Evolutionary conservation across 2,888 invertebrate genomes (phyloP).

Genomic region (Eupeodes luniger): DNA sequence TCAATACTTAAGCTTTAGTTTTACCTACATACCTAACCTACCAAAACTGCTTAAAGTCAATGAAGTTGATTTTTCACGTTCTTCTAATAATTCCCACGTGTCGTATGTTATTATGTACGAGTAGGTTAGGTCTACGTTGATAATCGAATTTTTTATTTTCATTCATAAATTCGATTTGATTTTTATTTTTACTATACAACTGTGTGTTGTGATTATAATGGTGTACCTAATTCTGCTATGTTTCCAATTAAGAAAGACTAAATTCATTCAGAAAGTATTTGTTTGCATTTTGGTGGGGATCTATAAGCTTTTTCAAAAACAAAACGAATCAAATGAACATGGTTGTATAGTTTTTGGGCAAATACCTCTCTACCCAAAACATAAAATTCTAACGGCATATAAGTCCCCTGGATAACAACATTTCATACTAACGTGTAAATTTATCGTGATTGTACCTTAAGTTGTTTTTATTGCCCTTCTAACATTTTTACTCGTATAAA

Average conservation of each 20-base stretch:
- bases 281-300: slow-evolving; percentile 43
- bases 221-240: slow-evolving; percentile 14
- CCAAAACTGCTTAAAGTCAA: neutral
- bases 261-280: slow-evolving; percentile 28
- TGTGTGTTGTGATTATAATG: slow-evolving; percentile 1
- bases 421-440: slow-evolving; percentile 73
- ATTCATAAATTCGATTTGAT: slow-evolving; percentile 55
- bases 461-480: slow-evolving; percentile 74
- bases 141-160: slow-evolving; percentile 44
- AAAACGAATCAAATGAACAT: slow-evolving; percentile 42
- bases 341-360: neutral
- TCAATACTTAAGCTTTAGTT: neutral
- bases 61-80: slow-evolving; percentile 39
- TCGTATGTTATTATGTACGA: neutral
- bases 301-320: slow-evolving; percentile 45
- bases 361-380: neutral
- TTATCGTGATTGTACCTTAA: slow-evolving; percentile 74
- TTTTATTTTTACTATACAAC: neutral
- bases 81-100: slow-evolving; percentile 61
- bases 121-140: neutral
- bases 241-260: slow-evolving; percentile 47
- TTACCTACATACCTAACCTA: neutral
- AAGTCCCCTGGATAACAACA: slow-evolving; percentile 67
- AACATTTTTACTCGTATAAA: slow-evolving; percentile 20
- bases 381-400: slow-evolving; percentile 32